Base-by-base conservation (phyloP, 2,113 vertebrate genomes). In the Apaloderma vittatum region DNA sequence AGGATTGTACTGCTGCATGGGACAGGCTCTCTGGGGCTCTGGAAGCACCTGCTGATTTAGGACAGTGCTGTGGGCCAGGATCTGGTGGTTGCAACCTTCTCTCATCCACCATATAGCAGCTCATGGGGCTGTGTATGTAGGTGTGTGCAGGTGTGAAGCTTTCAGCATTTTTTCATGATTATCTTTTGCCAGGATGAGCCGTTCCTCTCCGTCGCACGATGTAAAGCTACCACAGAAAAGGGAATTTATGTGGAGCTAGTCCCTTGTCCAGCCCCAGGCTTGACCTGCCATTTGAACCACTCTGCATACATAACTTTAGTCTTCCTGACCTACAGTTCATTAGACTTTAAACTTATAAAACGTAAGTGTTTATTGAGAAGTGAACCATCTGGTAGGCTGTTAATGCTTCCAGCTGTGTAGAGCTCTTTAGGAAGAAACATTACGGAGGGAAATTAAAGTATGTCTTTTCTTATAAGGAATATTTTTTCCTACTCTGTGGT, bases 301-400 rank as follows among this genome's bases (percentile, higher is more conserved):
- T 80, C 83, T 91, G 73, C 68, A 15, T 74, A 63, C 48, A 27
- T 81, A 93, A 89, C 63, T 94, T 95, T 84, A 77, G 65, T 96
- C 89, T 93, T 82, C 52, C 52, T 96, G 79, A 73, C 71, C 72
- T 92, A 18, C 71, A 95, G 86, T 96, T 94, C 92, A 84, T 93
- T 96, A 92, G 92, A 92, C 82, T 96, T 96, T 84, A 91, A 93
- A 93, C 91, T 93, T 77, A 54, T 13, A 89, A 84, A 93, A 90
- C 1, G 18, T 61, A 77, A 92, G 68, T 85, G 76, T 93, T 96
- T 94, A 91, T 94, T 0, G 2, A 89, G 93, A 96, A 94, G 65
- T 12, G 80, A 97, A 85, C 92, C 91, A 94, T 94, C 94, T 95
- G 94, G 87, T 90, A 83, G 81, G 45, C 78, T 93, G 78, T 90